Evolutionary conservation across 2,113 vertebrate species (phyloP).

Genomic region (Petaurus breviceps): DNA sequence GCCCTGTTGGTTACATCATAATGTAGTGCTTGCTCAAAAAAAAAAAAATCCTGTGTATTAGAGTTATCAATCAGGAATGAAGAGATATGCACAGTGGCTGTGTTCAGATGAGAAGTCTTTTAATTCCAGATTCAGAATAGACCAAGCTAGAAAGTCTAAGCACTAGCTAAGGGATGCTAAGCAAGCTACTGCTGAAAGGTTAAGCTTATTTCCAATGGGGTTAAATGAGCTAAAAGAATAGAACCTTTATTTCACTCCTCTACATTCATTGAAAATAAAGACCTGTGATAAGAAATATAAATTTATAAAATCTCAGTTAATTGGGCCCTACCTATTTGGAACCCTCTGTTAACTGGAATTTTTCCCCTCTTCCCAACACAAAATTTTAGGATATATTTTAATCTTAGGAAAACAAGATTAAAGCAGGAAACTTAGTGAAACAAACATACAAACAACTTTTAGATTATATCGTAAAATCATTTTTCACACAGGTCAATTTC

Average conservation of each 20-base stretch:
- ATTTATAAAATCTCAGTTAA: background rate
- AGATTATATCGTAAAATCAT: background rate
- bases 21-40: background rate
- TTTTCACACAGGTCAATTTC: background rate
- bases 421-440: background rate
- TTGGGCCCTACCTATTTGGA: background rate
- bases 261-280: background rate
- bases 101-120: background rate
- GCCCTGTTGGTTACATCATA: background rate
- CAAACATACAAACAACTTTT: background rate
- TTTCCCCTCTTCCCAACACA: background rate
- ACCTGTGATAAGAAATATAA: background rate
- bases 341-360: background rate
- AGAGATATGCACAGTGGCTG: background rate
- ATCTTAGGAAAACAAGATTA: background rate
- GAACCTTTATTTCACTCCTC: background rate
- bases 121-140: background rate
- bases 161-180: background rate
- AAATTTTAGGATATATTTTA: background rate
- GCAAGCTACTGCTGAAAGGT: background rate
- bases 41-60: background rate
- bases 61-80: background rate
- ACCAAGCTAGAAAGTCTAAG: background rate
- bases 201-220: conserved; percentile 23
- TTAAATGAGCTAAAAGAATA: background rate